A percentile compares a stretch with the other conserved stretches of the same genome.
phyloP scores from a whole-genome alignment of 2,888 invertebrate genomes.

The Neoaliturus tenellus region DNA sequence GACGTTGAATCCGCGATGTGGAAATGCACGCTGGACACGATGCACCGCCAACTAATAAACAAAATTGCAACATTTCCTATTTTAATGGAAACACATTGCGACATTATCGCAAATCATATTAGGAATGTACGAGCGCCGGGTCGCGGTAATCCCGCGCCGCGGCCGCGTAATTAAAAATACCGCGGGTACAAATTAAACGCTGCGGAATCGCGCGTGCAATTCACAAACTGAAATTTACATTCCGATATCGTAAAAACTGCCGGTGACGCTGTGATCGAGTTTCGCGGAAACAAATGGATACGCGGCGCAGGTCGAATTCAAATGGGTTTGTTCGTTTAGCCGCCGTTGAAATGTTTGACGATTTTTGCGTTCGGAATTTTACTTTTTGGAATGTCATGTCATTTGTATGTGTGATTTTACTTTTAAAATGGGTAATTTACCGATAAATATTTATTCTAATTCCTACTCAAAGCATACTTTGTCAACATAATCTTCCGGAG shows the following conservation, averaged over 20 bases:
- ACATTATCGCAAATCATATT: constrained; percentile 56
- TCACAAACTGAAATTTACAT: constrained; percentile 51
- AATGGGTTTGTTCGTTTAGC: background rate
- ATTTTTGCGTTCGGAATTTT: no score
- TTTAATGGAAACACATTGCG: constrained; percentile 56
- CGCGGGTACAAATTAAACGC: constrained; percentile 36
- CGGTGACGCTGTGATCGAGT: constrained; percentile 1
- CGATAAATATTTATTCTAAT: no score
- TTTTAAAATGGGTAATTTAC: no score
- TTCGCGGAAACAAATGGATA: constrained; percentile 16
- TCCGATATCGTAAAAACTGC: constrained; percentile 27
- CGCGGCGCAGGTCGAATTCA: background rate
- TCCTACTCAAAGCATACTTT: no score
- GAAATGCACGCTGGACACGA: background rate
- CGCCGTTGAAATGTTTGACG: no score
- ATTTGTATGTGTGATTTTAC: no score
- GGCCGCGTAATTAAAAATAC: constrained; percentile 52
- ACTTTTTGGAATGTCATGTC: no score
- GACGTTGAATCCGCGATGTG: background rate
- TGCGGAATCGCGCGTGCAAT: constrained; percentile 32
- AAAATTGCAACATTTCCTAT: constrained; percentile 50
- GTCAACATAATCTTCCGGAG: no score
- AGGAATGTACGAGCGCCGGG: constrained; percentile 49
- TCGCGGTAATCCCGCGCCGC: constrained; percentile 43
- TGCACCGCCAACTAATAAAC: constrained; percentile 30